Evolutionary conservation across 1,140 invertebrate genomes (phyloP).

Genomic region (Oncopodura yosiiana): DNA sequence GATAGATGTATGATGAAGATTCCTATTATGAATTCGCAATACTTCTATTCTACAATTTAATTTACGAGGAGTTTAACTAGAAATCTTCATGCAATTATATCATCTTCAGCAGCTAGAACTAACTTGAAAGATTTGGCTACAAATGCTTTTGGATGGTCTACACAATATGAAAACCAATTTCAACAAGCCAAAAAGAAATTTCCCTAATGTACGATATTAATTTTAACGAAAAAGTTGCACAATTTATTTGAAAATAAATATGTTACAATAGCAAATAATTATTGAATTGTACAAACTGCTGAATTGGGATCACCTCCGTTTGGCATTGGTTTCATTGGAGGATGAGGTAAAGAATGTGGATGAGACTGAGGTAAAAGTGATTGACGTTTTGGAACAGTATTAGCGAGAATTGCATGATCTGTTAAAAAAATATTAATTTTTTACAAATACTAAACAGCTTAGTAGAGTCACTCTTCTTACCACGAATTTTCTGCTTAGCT

Average conservation of each 20-base stretch:
- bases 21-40: too few relatives aligned
- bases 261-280: background rate
- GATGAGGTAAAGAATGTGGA: background rate
- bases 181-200: conserved; percentile 11
- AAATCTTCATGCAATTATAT: too few relatives aligned
- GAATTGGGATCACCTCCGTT: conserved; percentile 17
- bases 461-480: too few relatives aligned
- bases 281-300: conserved; percentile 22
- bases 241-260: background rate
- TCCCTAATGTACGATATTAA: too few relatives aligned
- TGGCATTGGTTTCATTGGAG: background rate
- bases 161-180: conserved; percentile 13
- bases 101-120: conserved; percentile 11
- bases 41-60: too few relatives aligned
- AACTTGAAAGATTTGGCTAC: conserved; percentile 18
- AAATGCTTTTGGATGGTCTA: conserved; percentile 24
- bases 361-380: background rate
- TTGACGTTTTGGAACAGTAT: background rate
- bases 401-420: conserved; percentile 21
- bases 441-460: too few relatives aligned
- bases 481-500: conserved; percentile 27
- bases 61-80: too few relatives aligned
- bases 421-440: too few relatives aligned
- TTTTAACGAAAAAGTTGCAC: too few relatives aligned
- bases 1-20: too few relatives aligned